Evolutionary conservation across 2,113 vertebrate genomes (phyloP).

Genomic region (Brevimyrus niger): DNA sequence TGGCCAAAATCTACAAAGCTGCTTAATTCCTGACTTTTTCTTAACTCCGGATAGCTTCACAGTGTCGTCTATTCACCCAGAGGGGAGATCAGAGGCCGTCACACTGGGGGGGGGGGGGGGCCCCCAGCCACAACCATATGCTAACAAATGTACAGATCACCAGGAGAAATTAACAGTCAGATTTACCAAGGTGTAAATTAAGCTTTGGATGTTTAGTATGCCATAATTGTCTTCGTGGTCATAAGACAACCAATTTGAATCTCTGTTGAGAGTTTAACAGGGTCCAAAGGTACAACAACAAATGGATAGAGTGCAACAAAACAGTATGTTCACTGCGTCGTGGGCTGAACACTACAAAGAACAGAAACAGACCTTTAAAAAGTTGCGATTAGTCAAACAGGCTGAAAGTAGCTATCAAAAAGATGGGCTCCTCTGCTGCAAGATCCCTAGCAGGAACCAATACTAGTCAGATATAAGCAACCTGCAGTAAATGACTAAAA

Average conservation of each 20-base stretch:
- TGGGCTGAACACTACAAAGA: neutral
- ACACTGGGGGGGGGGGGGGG: neutral
- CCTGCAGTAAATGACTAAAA: neutral
- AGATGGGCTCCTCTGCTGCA: neutral
- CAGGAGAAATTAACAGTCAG: slow-evolving; percentile 5
- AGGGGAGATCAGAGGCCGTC: neutral
- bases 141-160: neutral
- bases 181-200: slow-evolving; percentile 13
- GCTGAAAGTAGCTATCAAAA: neutral
- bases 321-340: neutral
- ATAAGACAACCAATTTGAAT: neutral
- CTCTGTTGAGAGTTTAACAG: neutral
- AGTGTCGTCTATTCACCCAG: neutral
- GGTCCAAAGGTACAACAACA: neutral
- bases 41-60: neutral
- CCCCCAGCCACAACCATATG: neutral
- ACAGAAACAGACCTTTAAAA: neutral
- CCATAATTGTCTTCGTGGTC: neutral
- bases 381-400: neutral
- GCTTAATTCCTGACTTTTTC: neutral
- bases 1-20: neutral
- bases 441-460: neutral
- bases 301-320: neutral
- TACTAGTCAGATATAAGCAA: neutral
- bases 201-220: neutral